Evolutionary conservation across 2,797 vertebrate species (phyloP), one percentile per base, ranked within the genome.

Genomic region (Pipistrellus kuhlii): DNA sequence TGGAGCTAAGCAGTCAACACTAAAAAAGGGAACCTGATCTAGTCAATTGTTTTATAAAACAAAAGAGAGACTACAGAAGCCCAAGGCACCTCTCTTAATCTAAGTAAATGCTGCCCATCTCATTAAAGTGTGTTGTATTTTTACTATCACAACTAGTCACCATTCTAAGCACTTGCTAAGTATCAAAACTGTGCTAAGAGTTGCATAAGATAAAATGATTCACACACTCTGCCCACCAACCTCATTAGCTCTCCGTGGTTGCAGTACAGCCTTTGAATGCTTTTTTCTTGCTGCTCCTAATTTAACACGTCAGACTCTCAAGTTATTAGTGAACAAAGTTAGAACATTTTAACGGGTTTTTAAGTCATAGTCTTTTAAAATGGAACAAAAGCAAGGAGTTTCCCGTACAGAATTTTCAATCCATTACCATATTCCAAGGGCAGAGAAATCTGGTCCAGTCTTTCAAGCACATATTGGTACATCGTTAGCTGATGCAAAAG

Each of bases 141-240:
- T 91, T 62, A 78, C 82, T 64, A 68, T 30, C 27, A 68, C 44
- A 85, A 51, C 81, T 21, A 90, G 59, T 91, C 53, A 64, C 53
- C 69, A 41, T 38, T 88, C 87, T 23, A 78, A 75, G 88, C 30
- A 69, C 66, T 71, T 83, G 73, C 62, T 68, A 66, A 82, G 77
- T 85, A 85, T 27, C 73, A 73, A 88, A 89, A 76, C 38, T 90
- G 18, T 27, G 64, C 51, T 21, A 51, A 78, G 27, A 88, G 77
- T 55, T 92, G 73, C 53, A 53, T 78, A 94, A 90, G 96, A 88
- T 14, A 62, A 81, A 89, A 69, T 53, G 91, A 83, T 85, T 93
- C 95, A 88, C 95, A 88, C 0, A 1, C 44, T 85, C 57, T 85
- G 46, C 82, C 93, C 69, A 92, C 85, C 73, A 80, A 90, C 59